Base-by-base conservation (phyloP, 2,797 vertebrate genomes). In the Megaceryle alcyon region DNA sequence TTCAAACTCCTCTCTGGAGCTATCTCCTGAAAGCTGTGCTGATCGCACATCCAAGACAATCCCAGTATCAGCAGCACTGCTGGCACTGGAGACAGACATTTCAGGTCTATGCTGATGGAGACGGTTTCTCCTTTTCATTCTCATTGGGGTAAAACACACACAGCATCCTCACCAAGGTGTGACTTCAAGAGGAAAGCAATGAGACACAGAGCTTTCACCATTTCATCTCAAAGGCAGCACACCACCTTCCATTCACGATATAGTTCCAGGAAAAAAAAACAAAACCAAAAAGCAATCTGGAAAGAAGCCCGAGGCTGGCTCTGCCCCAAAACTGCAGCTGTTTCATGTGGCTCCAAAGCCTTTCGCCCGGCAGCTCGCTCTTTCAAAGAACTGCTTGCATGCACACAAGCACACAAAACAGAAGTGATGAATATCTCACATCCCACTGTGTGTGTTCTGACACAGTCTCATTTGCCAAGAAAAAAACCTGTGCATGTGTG, bases 261-360 rank as follows among this genome's bases (percentile, higher is more conserved):
- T 0, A 12, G 16, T 80, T 90, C 82, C 76, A 79, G 68, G 49
- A 18, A 46, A 46, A 53, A n/a, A 25, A 39, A 10, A 18, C 18
- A 57, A 60, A 53, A 15, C 65, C 31, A 87, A 69, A 18, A 61
- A 44, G 14, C 25, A 89, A 69, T 35, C 70, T 96, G 76, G 19
- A 25, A 89, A 88, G 86, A 54, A 96, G 69, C 91, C 92, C 7
- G 0, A 3, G 33, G 82, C 54, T 92, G 20, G 95, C 88, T 78
- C 80, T 68, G 90, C 94, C 95, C 95, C 7, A 4, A 37, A 84
- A 95, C 93, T 49, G 90, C 64, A 65, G 70, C 81, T 5, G 8
- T 97, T 97, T 98, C 87, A 98, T 97, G 97, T 94, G 97, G 95
- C 95, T 97, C 97, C 97, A 97, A 71, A 15, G 86, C 66, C 29